Percentiles rank a stretch among this genome's conserved stretches.
Conservation (phyloP, 2,888 invertebrate genomes). For the Tricholauxania praeusta region DNA sequence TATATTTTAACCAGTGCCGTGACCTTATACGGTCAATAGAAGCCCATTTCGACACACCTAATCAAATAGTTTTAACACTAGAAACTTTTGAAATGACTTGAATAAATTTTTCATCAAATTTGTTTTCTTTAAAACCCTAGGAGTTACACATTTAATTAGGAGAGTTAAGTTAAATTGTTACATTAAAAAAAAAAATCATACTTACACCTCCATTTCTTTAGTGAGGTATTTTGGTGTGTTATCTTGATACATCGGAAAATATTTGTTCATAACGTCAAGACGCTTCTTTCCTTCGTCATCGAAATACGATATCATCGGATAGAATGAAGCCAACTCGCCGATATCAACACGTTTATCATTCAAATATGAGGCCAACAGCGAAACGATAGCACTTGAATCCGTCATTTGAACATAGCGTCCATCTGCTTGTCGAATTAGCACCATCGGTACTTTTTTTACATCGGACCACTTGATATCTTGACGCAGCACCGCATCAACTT, state of each 20-base stretch:
- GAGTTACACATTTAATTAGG: background rate
- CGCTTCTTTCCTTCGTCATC: conserved; percentile 78
- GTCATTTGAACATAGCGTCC: conserved; percentile 86
- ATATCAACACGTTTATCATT: conserved; percentile 73
- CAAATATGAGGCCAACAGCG: conserved; percentile 84
- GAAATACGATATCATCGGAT: conserved; percentile 77
- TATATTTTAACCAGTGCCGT: no score
- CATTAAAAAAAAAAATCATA: conserved; percentile 38
- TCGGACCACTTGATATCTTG: conserved; percentile 93
- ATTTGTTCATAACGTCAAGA: conserved; percentile 86
- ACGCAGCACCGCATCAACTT: conserved; percentile 95
- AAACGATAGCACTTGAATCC: conserved; percentile 95
- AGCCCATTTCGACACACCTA: no score
- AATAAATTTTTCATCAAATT: no score
- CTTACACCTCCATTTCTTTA: conserved; percentile 73
- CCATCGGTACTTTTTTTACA: conserved; percentile 95
- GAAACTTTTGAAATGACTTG: no score
- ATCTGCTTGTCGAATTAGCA: conserved; percentile 79
- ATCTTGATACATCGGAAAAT: conserved; percentile 86
- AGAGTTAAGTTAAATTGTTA: background rate
- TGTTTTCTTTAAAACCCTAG: background rate
- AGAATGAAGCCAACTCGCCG: conserved; percentile 79
- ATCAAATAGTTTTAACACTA: no score
- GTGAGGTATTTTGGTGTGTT: conserved; percentile 70
- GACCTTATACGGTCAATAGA: no score